These are phyloP conservation scores for Hylaeus volcanicus DNA, from an alignment of 1,140 invertebrate genomes.

Conservation along the genomic window DNA sequence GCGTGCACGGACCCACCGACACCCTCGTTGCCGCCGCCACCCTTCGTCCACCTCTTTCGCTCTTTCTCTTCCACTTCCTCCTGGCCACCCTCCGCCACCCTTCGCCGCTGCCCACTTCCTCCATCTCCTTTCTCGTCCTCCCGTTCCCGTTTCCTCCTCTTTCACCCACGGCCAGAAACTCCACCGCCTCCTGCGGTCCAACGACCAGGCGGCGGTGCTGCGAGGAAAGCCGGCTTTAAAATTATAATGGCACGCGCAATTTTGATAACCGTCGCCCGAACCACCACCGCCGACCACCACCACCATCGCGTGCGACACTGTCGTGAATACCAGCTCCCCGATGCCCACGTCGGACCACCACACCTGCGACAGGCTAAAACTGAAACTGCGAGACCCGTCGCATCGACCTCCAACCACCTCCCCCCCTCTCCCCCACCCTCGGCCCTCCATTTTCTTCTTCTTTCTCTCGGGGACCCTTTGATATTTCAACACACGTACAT, in stretches of 20 bases:
- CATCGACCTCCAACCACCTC: conserved; percentile 5
- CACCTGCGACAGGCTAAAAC: not conserved
- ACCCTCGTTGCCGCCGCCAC: conserved; percentile 62
- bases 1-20: conserved; percentile 68
- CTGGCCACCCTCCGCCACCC: conserved; percentile 51
- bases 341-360: not conserved
- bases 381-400: conserved; percentile 23
- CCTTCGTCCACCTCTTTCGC: conserved; percentile 61
- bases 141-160: conserved; percentile 39
- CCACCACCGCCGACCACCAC: conserved; percentile 46
- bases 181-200: conserved; percentile 68
- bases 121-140: conserved; percentile 35
- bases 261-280: conserved; percentile 79
- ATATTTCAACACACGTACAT: conserved; percentile 68
- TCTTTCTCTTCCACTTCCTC: conserved; percentile 68
- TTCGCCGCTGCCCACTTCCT: conserved; percentile 47
- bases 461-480: conserved; percentile 59
- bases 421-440: no score
- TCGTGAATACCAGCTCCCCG: conserved; percentile 15
- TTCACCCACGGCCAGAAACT: conserved; percentile 43
- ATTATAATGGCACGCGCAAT: conserved; percentile 81
- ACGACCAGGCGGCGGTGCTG: conserved; percentile 67
- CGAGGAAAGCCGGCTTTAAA: conserved; percentile 81
- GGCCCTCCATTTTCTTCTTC: not conserved
- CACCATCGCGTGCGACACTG: conserved; percentile 20